These are phyloP conservation scores for Chaetophractus vellerosus DNA, from an alignment of 2,797 vertebrate species.

Conservation along the genomic window DNA sequence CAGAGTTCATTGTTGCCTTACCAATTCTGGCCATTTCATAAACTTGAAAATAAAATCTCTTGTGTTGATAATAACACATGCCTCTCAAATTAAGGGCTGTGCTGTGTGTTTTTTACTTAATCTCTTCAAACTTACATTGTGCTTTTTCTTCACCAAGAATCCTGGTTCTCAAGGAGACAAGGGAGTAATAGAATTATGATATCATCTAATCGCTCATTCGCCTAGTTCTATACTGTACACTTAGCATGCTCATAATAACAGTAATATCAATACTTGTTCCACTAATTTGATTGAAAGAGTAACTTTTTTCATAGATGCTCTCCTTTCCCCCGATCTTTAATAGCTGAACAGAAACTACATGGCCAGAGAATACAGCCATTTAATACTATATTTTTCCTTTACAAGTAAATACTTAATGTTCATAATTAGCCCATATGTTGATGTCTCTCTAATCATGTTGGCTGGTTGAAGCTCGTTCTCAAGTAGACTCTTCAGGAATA, in stretches of 20 bases:
- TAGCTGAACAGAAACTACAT: neutral
- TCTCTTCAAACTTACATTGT: neutral
- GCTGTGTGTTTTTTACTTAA: constrained; percentile 7
- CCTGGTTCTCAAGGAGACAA: neutral
- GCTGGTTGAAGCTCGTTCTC: constrained; percentile 39
- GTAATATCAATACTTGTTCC: neutral
- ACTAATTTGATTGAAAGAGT: constrained; percentile 6
- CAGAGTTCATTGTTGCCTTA: neutral
- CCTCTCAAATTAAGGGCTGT: neutral
- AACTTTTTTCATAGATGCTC: neutral
- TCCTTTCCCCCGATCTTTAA: neutral
- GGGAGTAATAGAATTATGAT: neutral
- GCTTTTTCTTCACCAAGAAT: constrained; percentile 35
- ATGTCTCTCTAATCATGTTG: neutral
- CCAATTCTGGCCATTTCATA: neutral
- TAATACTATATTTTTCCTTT: neutral
- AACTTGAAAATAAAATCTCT: constrained; percentile 34
- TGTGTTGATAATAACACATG: neutral
- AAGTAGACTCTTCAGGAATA: constrained; percentile 46
- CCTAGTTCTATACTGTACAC: neutral
- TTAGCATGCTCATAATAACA: neutral
- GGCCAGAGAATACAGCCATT: neutral
- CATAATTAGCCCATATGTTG: neutral
- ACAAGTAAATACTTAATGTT: neutral
- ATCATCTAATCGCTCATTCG: neutral